phyloP scores from a whole-genome alignment of 2,113 vertebrate species.

The Sinosuthora webbiana region DNA sequence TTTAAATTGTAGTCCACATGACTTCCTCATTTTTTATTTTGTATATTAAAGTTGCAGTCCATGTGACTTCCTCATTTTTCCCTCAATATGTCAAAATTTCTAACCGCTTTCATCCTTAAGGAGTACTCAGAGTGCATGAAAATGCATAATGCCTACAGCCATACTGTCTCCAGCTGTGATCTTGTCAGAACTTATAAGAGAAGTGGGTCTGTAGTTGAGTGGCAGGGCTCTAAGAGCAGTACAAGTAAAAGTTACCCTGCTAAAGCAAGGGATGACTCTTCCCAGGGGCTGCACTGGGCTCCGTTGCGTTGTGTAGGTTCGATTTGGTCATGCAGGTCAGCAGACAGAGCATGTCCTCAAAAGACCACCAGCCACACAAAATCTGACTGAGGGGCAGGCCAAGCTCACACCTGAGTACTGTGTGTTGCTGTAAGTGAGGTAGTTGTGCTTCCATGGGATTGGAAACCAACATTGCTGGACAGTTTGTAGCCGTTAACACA shows the following conservation, averaged over 20 bases:
- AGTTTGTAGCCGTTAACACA: background rate
- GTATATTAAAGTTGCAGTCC: background rate
- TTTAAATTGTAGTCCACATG: background rate
- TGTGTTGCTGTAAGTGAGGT: background rate
- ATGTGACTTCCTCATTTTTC: background rate
- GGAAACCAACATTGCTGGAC: background rate
- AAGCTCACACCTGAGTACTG: background rate
- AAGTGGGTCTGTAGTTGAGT: background rate
- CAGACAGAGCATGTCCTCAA: background rate
- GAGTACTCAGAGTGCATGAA: background rate
- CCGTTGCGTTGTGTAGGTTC: background rate
- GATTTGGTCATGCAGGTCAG: background rate
- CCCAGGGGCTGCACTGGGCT: background rate
- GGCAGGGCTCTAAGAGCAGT: background rate
- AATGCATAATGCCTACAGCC: background rate
- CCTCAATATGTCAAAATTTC: background rate
- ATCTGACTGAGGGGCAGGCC: rapidly evolving
- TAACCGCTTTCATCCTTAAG: background rate
- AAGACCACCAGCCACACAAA: background rate
- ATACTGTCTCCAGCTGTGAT: background rate
- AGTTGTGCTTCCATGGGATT: background rate
- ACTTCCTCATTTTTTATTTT: background rate
- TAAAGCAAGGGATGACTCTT: background rate
- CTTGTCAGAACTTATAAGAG: background rate
- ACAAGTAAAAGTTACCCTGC: background rate